Conservation (phyloP, 1,140 invertebrate genomes). For the Dysdera silvatica region DNA sequence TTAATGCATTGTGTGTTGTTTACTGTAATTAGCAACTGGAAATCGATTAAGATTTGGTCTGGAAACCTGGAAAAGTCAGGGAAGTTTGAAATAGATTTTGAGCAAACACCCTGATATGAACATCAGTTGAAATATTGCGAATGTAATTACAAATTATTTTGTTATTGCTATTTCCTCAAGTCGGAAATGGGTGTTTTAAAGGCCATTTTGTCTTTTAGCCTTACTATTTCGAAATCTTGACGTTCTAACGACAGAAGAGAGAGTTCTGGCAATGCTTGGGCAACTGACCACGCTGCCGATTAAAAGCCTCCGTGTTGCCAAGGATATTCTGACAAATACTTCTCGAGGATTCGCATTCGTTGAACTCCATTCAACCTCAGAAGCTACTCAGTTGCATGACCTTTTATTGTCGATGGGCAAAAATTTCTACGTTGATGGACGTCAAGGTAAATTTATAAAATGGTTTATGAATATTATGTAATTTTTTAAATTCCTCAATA, state of each 20-base stretch:
- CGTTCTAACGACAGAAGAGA: constrained; percentile 73
- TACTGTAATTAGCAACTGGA: too few relatives aligned
- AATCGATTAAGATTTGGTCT: too few relatives aligned
- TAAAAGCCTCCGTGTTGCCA: constrained; percentile 68
- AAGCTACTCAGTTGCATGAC: constrained; percentile 65
- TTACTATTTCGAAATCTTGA: constrained; percentile 78
- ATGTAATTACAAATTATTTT: too few relatives aligned
- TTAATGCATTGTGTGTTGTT: too few relatives aligned
- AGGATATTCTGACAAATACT: constrained; percentile 68
- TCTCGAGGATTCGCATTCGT: constrained; percentile 76
- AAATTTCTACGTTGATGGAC: constrained; percentile 33
- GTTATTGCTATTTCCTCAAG: too few relatives aligned
- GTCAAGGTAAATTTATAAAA: constrained; percentile 19
- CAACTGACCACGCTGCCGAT: constrained; percentile 54
- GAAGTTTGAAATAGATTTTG: too few relatives aligned
- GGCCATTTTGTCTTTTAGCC: constrained; percentile 38
- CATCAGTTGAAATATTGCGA: too few relatives aligned
- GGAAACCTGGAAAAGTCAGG: too few relatives aligned
- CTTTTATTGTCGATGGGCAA: constrained; percentile 46
- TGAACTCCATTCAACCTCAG: constrained; percentile 54
- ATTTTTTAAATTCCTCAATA: too few relatives aligned
- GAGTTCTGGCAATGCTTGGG: constrained; percentile 60
- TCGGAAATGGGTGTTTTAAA: too few relatives aligned
- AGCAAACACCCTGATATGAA: too few relatives aligned
- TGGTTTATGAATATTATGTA: too few relatives aligned